phyloP scores from a whole-genome alignment of 2,888 invertebrate species.

The Oscheius sp. region DNA sequence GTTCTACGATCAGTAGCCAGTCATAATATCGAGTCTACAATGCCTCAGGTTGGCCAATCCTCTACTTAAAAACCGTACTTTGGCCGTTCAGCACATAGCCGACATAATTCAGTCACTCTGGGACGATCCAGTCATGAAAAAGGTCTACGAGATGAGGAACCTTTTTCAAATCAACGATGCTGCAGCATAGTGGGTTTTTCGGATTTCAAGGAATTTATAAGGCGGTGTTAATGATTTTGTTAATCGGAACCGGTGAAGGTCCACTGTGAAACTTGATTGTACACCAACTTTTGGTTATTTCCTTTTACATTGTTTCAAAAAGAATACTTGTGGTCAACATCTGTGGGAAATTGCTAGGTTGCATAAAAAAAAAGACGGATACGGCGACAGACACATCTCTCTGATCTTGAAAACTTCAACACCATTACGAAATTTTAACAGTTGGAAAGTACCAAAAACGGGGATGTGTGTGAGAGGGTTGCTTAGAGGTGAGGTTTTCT shows the following conservation, averaged over 20 bases:
- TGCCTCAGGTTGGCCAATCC: neutral
- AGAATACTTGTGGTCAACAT: too few relatives aligned
- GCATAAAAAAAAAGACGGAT: too few relatives aligned
- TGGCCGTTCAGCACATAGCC: slow-evolving; percentile 7
- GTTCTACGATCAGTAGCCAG: neutral
- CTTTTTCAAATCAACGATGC: slow-evolving; percentile 99
- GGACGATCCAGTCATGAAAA: slow-evolving; percentile 12
- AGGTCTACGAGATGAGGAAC: slow-evolving; percentile 96
- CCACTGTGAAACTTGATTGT: neutral
- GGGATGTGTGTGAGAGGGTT: too few relatives aligned
- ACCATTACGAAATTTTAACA: too few relatives aligned
- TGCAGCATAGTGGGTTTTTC: slow-evolving; percentile 91
- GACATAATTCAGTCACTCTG: slow-evolving; percentile 22
- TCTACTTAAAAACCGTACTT: too few relatives aligned
- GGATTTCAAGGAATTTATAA: neutral
- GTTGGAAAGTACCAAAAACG: too few relatives aligned
- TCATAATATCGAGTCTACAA: neutral
- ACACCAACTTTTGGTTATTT: too few relatives aligned
- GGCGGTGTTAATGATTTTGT: neutral
- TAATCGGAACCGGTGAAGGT: neutral
- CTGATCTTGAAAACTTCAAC: too few relatives aligned
- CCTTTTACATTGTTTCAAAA: too few relatives aligned
- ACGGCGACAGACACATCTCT: too few relatives aligned
- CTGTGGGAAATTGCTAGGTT: neutral
- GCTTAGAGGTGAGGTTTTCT: too few relatives aligned